Evolutionary conservation across 2,888 invertebrate species (phyloP), one percentile per base, ranked within the genome.

Genomic region (Liodrosophila aerea): DNA sequence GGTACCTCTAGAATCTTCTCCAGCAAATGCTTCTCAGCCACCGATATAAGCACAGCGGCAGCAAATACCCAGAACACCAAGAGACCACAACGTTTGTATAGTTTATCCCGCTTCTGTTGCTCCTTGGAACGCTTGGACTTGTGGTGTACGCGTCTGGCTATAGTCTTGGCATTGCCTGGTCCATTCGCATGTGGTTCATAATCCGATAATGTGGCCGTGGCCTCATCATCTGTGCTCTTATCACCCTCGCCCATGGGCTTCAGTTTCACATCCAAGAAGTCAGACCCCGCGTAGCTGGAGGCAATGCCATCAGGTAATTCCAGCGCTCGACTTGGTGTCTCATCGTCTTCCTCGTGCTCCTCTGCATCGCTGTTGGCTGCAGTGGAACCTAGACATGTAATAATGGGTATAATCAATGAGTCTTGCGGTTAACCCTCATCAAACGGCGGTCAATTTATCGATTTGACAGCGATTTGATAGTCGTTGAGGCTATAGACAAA

Each of bases 1-100:
- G 90, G 89, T 53, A 90, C 86, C 30, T 86, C 81, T 1, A 90
- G 40, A 29, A 89, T 88, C 53, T 88, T 88, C 56, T 87, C 81
- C 37, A 88, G 61, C 47, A 90, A 60, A 65, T 83, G 81, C 53
- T 90, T 90, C 62, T 90, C 90, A 1, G 85, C 85, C 46, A 87
- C 86, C 2, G 74, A 71, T 15, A 89, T 85, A n/a, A 90, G 63
- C 0, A 85, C 74, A 0, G 75, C 56, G 1, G 89, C 88, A 1
- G 87, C 81, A 9, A 88, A 64, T 2, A 85, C 5, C 90, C 90
- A 90, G 37, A 89, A 76, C 15, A 85, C n/a, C 27, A 89, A 33
- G 0, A 90, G 66, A 4, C 85, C 86, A 2, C 64, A 51, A 8
- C 88, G 76, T 37, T 88, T 89, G 51, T 75, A 75, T 0, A 81